A percentile compares a stretch with the other conserved stretches of the same genome.
These are phyloP conservation scores for Grammomys surdaster DNA, from an alignment of 2,113 vertebrate species.

Conservation along the genomic window DNA sequence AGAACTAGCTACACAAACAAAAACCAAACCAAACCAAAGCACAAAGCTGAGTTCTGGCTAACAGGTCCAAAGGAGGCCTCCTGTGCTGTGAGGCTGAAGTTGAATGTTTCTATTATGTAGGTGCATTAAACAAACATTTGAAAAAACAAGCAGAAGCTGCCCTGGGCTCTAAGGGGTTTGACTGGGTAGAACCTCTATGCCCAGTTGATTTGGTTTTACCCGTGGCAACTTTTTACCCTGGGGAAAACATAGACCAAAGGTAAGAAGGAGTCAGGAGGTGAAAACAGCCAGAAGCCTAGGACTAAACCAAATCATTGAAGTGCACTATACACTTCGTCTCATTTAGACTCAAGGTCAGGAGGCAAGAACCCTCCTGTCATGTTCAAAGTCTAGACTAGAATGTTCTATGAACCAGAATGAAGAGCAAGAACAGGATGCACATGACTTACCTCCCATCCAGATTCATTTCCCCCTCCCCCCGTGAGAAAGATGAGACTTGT, in stretches of 20 bases:
- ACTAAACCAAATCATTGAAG: neutral
- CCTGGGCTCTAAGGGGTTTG: neutral
- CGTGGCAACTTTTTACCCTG: neutral
- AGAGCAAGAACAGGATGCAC: neutral
- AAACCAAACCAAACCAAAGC: neutral
- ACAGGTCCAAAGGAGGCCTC: neutral
- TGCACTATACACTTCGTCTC: neutral
- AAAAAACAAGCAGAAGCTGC: neutral
- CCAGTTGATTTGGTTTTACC: neutral
- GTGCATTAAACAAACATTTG: neutral
- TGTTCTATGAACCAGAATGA: neutral
- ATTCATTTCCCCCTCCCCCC: neutral
- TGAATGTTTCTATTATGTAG: neutral
- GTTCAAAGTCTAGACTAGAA: neutral
- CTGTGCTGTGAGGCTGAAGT: neutral
- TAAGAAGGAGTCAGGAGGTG: neutral
- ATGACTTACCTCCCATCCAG: neutral
- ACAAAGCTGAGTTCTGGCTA: neutral
- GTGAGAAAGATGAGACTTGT: neutral
- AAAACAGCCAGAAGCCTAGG: neutral
- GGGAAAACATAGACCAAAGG: neutral
- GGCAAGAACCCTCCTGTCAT: neutral
- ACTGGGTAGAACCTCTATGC: neutral
- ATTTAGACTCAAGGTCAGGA: neutral
- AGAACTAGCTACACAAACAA: neutral